Evolutionary conservation across 2,888 invertebrate species (phyloP), one percentile per base, ranked within the genome.

Genomic region (Orchesella flavescens): DNA sequence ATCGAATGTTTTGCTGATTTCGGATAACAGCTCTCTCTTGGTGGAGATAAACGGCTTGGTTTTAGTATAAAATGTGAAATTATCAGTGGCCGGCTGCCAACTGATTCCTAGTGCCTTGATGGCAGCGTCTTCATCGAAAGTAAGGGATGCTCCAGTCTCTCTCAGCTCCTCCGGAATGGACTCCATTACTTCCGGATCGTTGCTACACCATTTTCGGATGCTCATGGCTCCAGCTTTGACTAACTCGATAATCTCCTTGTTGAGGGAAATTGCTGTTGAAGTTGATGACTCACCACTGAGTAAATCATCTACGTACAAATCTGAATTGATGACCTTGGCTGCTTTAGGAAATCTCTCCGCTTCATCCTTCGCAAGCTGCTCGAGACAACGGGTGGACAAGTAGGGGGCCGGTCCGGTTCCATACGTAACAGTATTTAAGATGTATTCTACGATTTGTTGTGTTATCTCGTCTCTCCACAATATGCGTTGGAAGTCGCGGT

Each of bases 391-490:
- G 0, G 86, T 87, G 0, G 89, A 89, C 24, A 89, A 68, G 85
- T 84, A 90, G 12, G 89, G 88, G 1, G 89, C 88, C 2, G 88
- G 78, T 13, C 89, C 86, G 1, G 88, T 89, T 0, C 90, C 89
- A 66, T 90, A 90, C 1, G 89, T 90, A 4, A 90, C 87, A 1
- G 89, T 89, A n/a, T n/a, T n/a, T n/a, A n/a, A n/a, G n/a, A n/a
- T n/a, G n/a, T n/a, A n/a, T n/a, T n/a, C n/a, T n/a, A n/a, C n/a
- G n/a, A n/a, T n/a, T 4, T 66, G 66, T 4, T 89, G 84, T 4
- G 78, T 59, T 21, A 86, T 86, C 0, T 84, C 83, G 7, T 85
- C 75, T 21, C 89, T 73, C 90, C 90, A 90, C 3, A 90, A 61
- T 3, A 91, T 90, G 9, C 88, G 74, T 61, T 90, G 90, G n/a